Evolutionary conservation across 2,113 vertebrate genomes (phyloP).

Genomic region (Tetrax tetrax): DNA sequence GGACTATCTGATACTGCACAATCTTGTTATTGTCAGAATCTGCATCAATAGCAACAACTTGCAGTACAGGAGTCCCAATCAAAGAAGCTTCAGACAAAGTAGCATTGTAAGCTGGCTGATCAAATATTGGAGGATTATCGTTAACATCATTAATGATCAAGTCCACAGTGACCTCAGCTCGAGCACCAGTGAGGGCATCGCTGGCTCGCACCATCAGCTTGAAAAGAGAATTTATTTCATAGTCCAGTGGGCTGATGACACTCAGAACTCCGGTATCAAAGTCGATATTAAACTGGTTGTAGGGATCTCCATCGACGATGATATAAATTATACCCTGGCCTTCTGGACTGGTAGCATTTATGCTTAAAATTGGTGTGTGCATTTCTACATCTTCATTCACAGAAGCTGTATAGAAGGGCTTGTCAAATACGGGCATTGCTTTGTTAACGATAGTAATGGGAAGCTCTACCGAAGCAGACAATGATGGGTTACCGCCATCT

Average conservation of each 20-base stretch:
- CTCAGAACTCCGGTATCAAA: slow-evolving; percentile 96
- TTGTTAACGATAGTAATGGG: slow-evolving; percentile 96
- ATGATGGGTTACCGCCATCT: slow-evolving; percentile 87
- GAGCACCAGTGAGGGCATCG: slow-evolving; percentile 90
- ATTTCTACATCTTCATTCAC: slow-evolving; percentile 89
- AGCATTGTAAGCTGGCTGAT: slow-evolving; percentile 83
- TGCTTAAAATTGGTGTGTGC: slow-evolving; percentile 89
- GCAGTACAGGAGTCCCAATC: slow-evolving; percentile 94
- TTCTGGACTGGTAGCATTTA: slow-evolving; percentile 95
- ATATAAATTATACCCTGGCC: slow-evolving; percentile 96
- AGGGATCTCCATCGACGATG: slow-evolving; percentile 90
- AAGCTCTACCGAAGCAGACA: slow-evolving; percentile 86
- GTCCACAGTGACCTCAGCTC: slow-evolving; percentile 92
- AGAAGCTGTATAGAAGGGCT: slow-evolving; percentile 89
- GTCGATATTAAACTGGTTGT: slow-evolving; percentile 91
- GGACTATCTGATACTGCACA: slow-evolving; percentile 92
- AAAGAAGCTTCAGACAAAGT: slow-evolving; percentile 91
- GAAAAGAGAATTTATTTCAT: slow-evolving; percentile 84
- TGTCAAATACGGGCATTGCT: slow-evolving; percentile 98
- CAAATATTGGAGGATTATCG: slow-evolving; percentile 91
- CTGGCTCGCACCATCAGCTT: slow-evolving; percentile 91
- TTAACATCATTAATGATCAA: slow-evolving; percentile 90
- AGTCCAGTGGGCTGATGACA: slow-evolving; percentile 88
- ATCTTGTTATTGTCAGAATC: slow-evolving; percentile 91
- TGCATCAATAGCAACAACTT: slow-evolving; percentile 87